A percentile compares a stretch with the other conserved stretches of the same genome.
phyloP scores from a whole-genome alignment of 1,140 invertebrate genomes.

The Penaeus japonicus region DNA sequence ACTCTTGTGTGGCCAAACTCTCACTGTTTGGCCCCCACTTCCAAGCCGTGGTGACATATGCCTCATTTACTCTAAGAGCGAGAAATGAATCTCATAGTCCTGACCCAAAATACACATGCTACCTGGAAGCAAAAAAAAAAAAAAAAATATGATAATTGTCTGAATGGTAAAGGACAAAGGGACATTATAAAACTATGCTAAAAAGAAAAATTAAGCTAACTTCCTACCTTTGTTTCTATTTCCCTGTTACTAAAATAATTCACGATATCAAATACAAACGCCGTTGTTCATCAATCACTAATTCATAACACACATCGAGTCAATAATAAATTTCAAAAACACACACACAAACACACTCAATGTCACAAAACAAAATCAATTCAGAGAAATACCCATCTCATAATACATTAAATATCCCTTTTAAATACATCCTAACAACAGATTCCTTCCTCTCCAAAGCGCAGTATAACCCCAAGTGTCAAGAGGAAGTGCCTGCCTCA shows the following conservation, averaged over 20 bases:
- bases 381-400: too few species aligned
- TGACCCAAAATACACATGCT: not conserved
- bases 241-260: too few species aligned
- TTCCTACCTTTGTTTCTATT: not conserved
- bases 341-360: too few species aligned
- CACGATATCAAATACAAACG: too few species aligned
- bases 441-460: conserved; percentile 17
- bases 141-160: not conserved
- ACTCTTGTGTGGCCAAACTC: conserved; percentile 50
- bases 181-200: not conserved
- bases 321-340: too few species aligned
- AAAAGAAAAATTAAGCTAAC: not conserved
- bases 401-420: too few species aligned
- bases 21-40: conserved; percentile 48
- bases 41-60: conserved; percentile 38
- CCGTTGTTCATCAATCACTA: too few species aligned
- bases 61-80: conserved; percentile 16
- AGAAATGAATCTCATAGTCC: not conserved
- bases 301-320: too few species aligned
- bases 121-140: conserved; percentile 11
- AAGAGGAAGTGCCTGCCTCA: conserved; percentile 30
- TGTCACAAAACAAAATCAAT: too few species aligned
- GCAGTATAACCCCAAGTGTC: conserved; percentile 25
- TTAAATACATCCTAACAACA: not conserved
- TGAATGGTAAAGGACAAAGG: not conserved